Evolutionary conservation across 2,113 vertebrate genomes (phyloP), one percentile per base, ranked within the genome.

Genomic region (Typhlomys cinereus): DNA sequence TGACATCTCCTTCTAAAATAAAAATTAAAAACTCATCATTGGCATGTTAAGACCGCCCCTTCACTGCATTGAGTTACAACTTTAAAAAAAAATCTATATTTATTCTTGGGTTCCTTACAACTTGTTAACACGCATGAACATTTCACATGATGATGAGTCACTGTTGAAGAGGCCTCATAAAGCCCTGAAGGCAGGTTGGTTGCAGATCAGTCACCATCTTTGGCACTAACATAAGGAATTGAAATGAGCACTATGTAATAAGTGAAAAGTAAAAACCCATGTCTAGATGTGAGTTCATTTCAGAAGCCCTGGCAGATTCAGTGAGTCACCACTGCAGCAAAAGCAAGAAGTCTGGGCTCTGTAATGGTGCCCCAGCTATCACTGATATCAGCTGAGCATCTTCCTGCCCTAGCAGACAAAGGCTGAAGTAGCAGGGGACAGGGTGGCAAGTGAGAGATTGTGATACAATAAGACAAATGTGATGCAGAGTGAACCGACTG

Each of bases 121-220:
- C 98, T 98, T 99, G 99, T 99, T 99, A 99, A 99, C 98, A 98
- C 98, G 98, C 98, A 98, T 98, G 98, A 98, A 95, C 96, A 97
- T 98, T 98, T 98, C 98, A 97, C 98, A 98, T 98, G 98, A 98
- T 99, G 98, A 98, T 98, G 92, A 98, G 97, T 98, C 98, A 97
- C 96, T 97, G 98, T 97, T 98, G 98, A 97, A 98, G 98, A 98
- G 98, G 99, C 99, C 99, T 99, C 99, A 99, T 98, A 98, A 98
- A 99, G 98, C 98, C 98, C 98, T 99, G 98, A 99, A 98, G 98
- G 98, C 97, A 98, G 97, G 97, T 97, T 98, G 98, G 98, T 98
- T 98, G 97, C 98, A 98, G 98, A 99, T 99, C 98, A 98, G 98
- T 99, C 98, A 99, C 99, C 98, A 99, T 99, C 99, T 99, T 99